Evolutionary conservation across 1,140 invertebrate species (phyloP), one percentile per base, ranked within the genome.

Genomic region (Apis cerana): DNA sequence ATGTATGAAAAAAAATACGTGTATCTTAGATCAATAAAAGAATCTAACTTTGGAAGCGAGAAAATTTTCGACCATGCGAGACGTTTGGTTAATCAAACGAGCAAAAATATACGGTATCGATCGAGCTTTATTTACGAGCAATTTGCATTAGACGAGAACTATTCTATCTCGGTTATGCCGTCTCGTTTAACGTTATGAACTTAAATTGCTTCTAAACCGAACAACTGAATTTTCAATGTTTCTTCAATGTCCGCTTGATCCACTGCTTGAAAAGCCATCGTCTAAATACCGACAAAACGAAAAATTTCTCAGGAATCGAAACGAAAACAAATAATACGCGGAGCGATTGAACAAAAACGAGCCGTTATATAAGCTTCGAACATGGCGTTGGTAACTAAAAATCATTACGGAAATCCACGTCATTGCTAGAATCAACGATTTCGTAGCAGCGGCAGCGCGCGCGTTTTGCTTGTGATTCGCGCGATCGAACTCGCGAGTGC

Each of bases 361-460:
- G 27, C 17, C 17, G 67, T 80, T 80, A 80, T 33, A 23, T 80
- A 80, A 80, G 33, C n/a, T 10, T 43, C 2, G 61, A 56, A 27
- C 33, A 52, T 9, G 15, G 65, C 7, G 59, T 58, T 15, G 79
- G n/a, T 23, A 23, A 74, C 64, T 75, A 75, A 75, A 80, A 80
- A 80, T 80, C 61, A 58, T 75, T 67, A 62, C 27, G 11, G 67
- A n/a, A 50, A 19, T 33, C 58, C 52, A 58, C 78, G 78, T 80
- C 61, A 80, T 65, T 80, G 15, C 52, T 64, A 50, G 71, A 75
- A 58, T 65, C 61, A 58, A 65, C 70, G 50, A 75, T 80, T 75
- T 75, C 52, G 33, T 2, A 17, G 17, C 13, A n/a, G 15, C 21
- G 27, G 15, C 21, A 48, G 9, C 8, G 8, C 27, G 15, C 19